Percentiles rank a stretch among this genome's conserved stretches.
phyloP scores from a whole-genome alignment of 2,888 invertebrate species.

The Chaetogeoica ovagalla region DNA sequence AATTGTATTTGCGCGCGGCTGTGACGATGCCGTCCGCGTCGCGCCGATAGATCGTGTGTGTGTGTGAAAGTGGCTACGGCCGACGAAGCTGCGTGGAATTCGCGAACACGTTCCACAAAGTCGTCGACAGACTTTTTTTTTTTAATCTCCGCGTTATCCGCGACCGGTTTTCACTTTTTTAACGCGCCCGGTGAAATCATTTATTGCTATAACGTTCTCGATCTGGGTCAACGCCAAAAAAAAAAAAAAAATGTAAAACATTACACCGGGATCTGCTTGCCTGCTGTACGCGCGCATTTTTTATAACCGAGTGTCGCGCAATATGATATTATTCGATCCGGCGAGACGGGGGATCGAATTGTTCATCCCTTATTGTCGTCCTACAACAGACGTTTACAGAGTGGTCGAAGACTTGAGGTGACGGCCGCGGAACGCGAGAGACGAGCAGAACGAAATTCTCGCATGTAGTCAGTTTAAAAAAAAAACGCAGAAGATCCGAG shows the following conservation, averaged over 20 bases:
- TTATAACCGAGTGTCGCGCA: no score
- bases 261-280: no score
- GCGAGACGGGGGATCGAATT: no score
- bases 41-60: neutral
- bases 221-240: constrained; percentile 34
- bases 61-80: constrained; percentile 1
- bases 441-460: no score
- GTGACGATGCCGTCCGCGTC: neutral
- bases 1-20: neutral
- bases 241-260: neutral
- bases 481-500: no score
- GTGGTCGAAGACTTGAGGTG: no score
- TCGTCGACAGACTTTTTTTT: constrained; percentile 12
- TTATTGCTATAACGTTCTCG: constrained; percentile 1
- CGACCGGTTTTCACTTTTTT: constrained; percentile 42
- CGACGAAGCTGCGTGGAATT: constrained; percentile 1
- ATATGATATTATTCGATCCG: no score
- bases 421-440: no score
- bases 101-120: neutral
- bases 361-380: no score
- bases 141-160: neutral
- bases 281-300: no score
- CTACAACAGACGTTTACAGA: no score
- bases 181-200: constrained; percentile 31
- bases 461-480: no score